Conservation (phyloP, 2,113 vertebrate genomes). For the Aix galericulata region DNA sequence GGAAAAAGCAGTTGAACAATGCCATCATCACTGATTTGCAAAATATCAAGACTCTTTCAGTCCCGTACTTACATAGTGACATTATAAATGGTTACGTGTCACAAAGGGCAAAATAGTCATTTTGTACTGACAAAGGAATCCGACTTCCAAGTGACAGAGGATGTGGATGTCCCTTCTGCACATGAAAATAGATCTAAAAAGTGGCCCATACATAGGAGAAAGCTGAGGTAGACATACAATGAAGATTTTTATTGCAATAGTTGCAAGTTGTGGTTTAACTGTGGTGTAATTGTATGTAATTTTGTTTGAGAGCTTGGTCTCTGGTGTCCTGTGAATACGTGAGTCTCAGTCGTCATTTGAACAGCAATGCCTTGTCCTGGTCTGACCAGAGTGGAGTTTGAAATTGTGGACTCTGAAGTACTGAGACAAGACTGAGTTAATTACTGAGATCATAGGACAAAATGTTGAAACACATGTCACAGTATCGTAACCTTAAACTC, state of each 20-base stretch:
- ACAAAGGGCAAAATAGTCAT: neutral
- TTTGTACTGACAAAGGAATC: neutral
- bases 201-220: neutral
- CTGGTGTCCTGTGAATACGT: neutral
- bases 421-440: neutral
- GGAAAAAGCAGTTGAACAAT: neutral
- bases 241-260: neutral
- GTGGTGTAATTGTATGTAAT: neutral
- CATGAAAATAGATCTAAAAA: neutral
- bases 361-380: neutral
- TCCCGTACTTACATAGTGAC: neutral
- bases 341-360: neutral
- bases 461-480: neutral
- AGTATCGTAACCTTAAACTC: neutral
- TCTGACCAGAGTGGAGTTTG: neutral
- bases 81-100: fast-evolving
- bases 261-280: neutral
- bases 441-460: neutral
- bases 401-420: neutral
- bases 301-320: neutral
- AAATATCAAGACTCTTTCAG: neutral
- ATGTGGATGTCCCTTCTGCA: neutral
- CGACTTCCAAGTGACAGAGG: neutral
- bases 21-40: neutral
- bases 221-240: neutral